Conservation (phyloP, 92 coral and sea anemone species). For the Desmophyllum pertusum region DNA sequence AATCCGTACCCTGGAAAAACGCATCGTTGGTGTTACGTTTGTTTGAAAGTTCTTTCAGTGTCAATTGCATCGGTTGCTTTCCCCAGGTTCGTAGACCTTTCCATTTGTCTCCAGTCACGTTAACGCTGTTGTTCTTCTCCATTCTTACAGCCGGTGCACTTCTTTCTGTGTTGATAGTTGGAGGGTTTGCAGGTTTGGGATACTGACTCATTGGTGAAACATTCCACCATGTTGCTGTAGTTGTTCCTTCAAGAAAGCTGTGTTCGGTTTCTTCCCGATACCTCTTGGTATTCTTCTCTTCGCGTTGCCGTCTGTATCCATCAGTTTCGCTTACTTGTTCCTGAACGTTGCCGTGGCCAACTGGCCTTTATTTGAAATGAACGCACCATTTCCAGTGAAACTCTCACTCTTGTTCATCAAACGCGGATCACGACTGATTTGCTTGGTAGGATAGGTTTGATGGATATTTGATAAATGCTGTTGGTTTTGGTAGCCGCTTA, state of each 20-base stretch:
- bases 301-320: constrained; percentile 2
- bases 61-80: neutral
- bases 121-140: neutral
- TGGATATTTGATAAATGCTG: neutral
- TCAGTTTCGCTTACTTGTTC: neutral
- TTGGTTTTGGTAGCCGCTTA: neutral
- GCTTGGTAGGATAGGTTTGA: neutral
- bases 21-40: neutral
- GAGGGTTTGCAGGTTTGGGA: neutral
- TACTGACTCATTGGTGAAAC: neutral
- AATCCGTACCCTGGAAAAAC: neutral
- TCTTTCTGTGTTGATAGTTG: neutral
- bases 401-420: neutral
- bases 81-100: neutral
- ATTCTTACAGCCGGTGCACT: neutral
- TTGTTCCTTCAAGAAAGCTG: neutral
- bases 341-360: neutral
- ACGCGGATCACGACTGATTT: constrained; percentile 6
- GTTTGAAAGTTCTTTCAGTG: neutral
- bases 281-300: no score
- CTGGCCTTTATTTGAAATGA: neutral
- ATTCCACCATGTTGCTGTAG: neutral
- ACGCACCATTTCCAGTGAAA: neutral
- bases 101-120: neutral
- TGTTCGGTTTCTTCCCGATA: neutral